Percentiles rank a stretch among this genome's conserved stretches.
Evolutionary conservation across 1,140 invertebrate genomes (phyloP).

Genomic region (Euborellia annulipes): DNA sequence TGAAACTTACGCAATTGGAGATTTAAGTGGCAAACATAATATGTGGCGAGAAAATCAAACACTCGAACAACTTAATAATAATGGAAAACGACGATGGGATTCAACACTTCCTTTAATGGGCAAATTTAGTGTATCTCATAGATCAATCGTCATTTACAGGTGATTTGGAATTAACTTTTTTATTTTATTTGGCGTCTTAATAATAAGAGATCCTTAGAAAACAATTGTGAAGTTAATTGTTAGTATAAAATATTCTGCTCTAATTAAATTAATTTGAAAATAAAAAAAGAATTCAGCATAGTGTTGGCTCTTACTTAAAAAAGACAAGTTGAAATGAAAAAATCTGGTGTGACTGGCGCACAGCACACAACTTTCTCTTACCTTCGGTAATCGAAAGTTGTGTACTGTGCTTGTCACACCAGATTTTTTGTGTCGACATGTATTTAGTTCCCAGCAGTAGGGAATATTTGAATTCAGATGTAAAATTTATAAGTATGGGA

Average conservation of each 20-base stretch:
- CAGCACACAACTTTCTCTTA: no score
- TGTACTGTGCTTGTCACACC: no score
- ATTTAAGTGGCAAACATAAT: constrained; percentile 73
- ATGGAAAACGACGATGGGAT: constrained; percentile 41
- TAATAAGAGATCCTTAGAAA: background rate
- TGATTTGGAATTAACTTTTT: constrained; percentile 18
- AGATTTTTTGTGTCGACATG: no score
- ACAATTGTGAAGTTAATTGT: constrained; percentile 1
- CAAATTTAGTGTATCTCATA: constrained; percentile 55
- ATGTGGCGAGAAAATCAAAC: constrained; percentile 16
- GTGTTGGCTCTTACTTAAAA: no score
- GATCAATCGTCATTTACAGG: constrained; percentile 71
- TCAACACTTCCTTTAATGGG: constrained; percentile 75
- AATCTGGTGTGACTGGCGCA: no score
- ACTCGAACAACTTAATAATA: constrained; percentile 13
- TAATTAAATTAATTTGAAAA: no score
- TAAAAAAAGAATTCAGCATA: no score
- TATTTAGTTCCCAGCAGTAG: no score
- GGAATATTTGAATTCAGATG: no score
- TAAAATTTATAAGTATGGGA: no score
- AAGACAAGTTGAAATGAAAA: no score
- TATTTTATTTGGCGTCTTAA: background rate
- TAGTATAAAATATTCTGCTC: constrained; percentile 1
- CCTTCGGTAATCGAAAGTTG: no score
- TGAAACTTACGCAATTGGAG: constrained; percentile 76